Conservation (phyloP, 64 coral and sea anemone genomes). For the Pachyseris speciosa region DNA sequence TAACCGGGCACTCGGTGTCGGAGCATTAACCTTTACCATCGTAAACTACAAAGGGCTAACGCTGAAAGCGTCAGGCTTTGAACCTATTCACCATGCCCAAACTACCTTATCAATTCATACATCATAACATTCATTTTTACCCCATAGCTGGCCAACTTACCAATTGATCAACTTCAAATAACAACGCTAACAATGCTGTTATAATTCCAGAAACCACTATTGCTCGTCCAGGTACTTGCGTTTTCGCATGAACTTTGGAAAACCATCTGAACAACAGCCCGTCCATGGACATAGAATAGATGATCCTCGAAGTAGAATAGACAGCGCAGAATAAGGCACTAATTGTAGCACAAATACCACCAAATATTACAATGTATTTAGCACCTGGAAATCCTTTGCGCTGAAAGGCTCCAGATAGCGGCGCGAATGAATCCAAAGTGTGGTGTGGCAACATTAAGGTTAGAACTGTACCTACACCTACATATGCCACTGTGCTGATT, state of each 20-base stretch:
- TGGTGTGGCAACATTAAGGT: conserved; percentile 48
- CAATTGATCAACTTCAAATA: conserved; percentile 35
- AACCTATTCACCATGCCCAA: too few species aligned
- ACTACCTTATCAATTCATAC: too few species aligned
- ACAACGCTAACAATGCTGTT: conserved; percentile 21
- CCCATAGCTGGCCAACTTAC: not conserved
- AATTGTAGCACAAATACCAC: conserved; percentile 33
- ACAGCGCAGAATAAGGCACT: conserved; percentile 33
- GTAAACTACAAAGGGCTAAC: too few species aligned
- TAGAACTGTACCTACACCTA: conserved; percentile 32
- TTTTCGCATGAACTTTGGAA: conserved; percentile 16
- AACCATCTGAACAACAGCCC: conserved; percentile 52
- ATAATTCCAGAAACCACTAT: conserved; percentile 24
- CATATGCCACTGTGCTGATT: conserved; percentile 23
- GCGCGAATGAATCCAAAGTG: not conserved
- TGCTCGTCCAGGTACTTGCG: conserved; percentile 36
- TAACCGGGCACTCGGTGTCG: too few species aligned
- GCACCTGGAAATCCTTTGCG: conserved; percentile 9
- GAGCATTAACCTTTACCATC: too few species aligned
- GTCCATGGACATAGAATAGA: conserved; percentile 48
- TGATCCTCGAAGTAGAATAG: conserved; percentile 38
- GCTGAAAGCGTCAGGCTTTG: too few species aligned
- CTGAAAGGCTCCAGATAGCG: conserved; percentile 35
- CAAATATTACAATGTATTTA: conserved; percentile 29
- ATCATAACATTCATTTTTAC: too few species aligned